A percentile compares a stretch with the other conserved stretches of the same genome.
Conservation (phyloP, 1,140 invertebrate genomes). For the Teleogryllus occipitalis region DNA sequence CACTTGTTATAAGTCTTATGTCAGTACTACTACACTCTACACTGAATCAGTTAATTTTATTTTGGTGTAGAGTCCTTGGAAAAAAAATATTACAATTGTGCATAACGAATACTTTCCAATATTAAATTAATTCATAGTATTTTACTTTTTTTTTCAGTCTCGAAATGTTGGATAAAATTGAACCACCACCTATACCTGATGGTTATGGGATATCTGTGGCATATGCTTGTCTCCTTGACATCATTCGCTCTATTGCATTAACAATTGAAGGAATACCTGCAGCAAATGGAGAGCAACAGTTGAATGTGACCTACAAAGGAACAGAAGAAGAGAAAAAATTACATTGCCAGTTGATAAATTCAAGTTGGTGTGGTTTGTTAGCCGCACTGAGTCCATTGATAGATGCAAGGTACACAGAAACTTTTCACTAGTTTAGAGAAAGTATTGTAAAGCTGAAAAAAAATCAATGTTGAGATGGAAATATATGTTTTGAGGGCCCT, state of each 20-base stretch:
- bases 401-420: constrained; percentile 65
- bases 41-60: neutral
- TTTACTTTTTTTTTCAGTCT: constrained; percentile 50
- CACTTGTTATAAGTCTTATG: neutral
- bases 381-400: constrained; percentile 84
- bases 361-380: constrained; percentile 89
- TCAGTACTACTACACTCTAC: neutral
- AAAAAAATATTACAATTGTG: too few species aligned
- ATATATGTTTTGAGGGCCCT: too few species aligned
- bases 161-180: constrained; percentile 90
- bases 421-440: too few species aligned
- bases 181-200: constrained; percentile 85
- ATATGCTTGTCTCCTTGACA: constrained; percentile 84
- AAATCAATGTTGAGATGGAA: too few species aligned
- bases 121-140: too few species aligned
- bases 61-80: too few species aligned
- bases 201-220: constrained; percentile 93
- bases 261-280: constrained; percentile 51
- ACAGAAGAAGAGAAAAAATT: constrained; percentile 47
- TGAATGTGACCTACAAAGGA: constrained; percentile 36
- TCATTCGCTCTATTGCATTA: constrained; percentile 69
- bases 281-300: constrained; percentile 31
- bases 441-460: too few species aligned
- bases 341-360: constrained; percentile 76
- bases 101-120: too few species aligned